Percentiles rank a stretch among this genome's conserved stretches.
Conservation (phyloP, 2,888 invertebrate species). For the Smittia sp. region DNA sequence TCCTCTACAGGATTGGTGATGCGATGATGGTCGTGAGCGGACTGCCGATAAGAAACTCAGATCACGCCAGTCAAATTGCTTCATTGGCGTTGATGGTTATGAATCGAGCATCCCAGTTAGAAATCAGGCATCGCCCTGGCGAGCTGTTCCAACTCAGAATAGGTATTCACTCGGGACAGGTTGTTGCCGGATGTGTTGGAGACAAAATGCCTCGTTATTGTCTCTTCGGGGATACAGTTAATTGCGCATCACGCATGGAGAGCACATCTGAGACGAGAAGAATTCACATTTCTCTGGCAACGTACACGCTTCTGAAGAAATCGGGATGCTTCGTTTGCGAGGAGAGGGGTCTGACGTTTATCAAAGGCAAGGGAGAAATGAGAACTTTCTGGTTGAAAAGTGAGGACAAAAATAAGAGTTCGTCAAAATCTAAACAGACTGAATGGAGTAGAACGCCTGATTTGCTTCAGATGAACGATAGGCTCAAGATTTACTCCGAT, state of each 20-base stretch:
- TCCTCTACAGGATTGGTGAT: too few species aligned
- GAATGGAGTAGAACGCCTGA: conserved; percentile 10
- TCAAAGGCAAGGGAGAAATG: conserved; percentile 78
- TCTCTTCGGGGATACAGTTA: conserved; percentile 79
- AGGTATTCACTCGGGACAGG: conserved; percentile 69
- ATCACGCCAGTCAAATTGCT: conserved; percentile 77
- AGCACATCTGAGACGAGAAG: conserved; percentile 70
- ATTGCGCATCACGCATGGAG: conserved; percentile 79
- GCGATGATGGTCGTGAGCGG: conserved; percentile 82
- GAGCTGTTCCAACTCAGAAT: conserved; percentile 69
- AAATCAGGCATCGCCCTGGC: conserved; percentile 65
- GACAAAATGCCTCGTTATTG: conserved; percentile 81
- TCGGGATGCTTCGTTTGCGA: conserved; percentile 71
- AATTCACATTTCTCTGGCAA: conserved; percentile 73
- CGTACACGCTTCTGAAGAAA: conserved; percentile 63
- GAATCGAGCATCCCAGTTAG: conserved; percentile 66
- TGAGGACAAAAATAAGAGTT: conserved; percentile 40
- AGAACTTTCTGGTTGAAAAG: conserved; percentile 62
- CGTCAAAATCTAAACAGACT: neutral
- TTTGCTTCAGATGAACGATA: neutral
- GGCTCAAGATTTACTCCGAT: neutral
- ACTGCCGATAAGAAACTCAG: conserved; percentile 69
- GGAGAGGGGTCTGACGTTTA: conserved; percentile 69
- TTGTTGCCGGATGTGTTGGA: conserved; percentile 67
- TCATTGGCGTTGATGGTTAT: conserved; percentile 73